Evolutionary conservation across 2,888 invertebrate genomes (phyloP).

Genomic region (Hirtodrosophila confusa): DNA sequence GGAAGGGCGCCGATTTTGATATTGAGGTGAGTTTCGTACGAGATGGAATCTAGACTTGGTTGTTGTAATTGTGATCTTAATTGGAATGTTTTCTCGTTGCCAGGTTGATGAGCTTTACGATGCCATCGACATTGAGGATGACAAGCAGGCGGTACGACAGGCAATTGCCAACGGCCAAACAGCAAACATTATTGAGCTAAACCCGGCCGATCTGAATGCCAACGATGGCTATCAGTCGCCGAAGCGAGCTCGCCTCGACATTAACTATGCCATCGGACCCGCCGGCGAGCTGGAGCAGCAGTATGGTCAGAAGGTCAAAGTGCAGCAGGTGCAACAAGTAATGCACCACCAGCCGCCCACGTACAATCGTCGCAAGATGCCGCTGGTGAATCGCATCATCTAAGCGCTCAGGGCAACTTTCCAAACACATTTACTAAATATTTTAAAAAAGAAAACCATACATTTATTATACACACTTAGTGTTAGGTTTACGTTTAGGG

Average conservation of each 20-base stretch:
- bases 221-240: slow-evolving; percentile 84
- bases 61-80: background rate
- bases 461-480: slow-evolving; percentile 45
- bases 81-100: background rate
- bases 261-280: slow-evolving; percentile 85
- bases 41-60: background rate
- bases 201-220: slow-evolving; percentile 85
- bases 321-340: slow-evolving; percentile 64
- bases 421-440: background rate
- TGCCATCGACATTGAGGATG: slow-evolving; percentile 89
- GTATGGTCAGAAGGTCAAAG: slow-evolving; percentile 72
- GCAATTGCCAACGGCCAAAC: slow-evolving; percentile 72
- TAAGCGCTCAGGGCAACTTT: slow-evolving; percentile 46
- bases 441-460: slow-evolving; percentile 7
- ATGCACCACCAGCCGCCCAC: slow-evolving; percentile 69
- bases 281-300: slow-evolving; percentile 83
- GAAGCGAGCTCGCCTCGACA: slow-evolving; percentile 82
- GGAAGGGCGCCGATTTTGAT: slow-evolving; percentile 86
- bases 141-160: slow-evolving; percentile 79
- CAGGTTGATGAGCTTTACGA: slow-evolving; percentile 90
- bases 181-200: slow-evolving; percentile 86
- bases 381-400: slow-evolving; percentile 86
- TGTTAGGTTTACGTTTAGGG: slow-evolving; percentile 51
- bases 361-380: slow-evolving; percentile 87
- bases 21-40: slow-evolving; percentile 85